Base-by-base conservation (phyloP, 2,113 vertebrate species). In the Charadrius vociferus region DNA sequence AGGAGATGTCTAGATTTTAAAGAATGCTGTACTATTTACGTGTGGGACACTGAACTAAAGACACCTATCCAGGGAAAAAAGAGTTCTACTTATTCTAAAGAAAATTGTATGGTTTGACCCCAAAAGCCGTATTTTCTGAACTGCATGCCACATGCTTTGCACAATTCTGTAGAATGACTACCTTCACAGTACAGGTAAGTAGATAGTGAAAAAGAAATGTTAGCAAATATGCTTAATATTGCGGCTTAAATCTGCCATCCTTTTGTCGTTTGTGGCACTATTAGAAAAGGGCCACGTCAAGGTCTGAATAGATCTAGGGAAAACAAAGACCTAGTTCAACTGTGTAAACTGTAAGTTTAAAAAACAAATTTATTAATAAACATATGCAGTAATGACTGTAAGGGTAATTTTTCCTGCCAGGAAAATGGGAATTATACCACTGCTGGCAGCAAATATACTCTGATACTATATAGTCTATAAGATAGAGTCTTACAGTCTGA, bases 231-330 rank as follows among this genome's bases (percentile, higher is more conserved):
- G 9, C 22, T 81, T 87, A 82, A 72, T 61, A 39, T 21, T 5
- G 12, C 1, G 1, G 15, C 47, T 88, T 55, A 45, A 58, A 55
- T 43, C 37, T 47, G 9, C 21, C 1, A 0, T 75, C 70, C 43
- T 83, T 79, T 32, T 65, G 36, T 43, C 32, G 52, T 72, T 52
- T 67, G 30, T 39, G 41, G 7, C 37, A 53, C 67, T 77, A 49
- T 45, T 27, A 74, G 55, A 84, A 93, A 37, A 89, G 43, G 39
- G 56, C 14, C 34, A 63, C 49, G 68, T 21, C 4, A 14, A 14
- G 8, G 12, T 63, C 53, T 82, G 34, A 81, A 56, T 1, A 84
- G 55, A 62, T 29, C 36, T 34, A 67, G 22, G 45, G 17, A 80
- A 79, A 90, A 90, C 4, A 1, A 83, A 90, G 30, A 81, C 29